Base-by-base conservation (phyloP, 2,113 vertebrate genomes). In the Mystacornis crossleyi region DNA sequence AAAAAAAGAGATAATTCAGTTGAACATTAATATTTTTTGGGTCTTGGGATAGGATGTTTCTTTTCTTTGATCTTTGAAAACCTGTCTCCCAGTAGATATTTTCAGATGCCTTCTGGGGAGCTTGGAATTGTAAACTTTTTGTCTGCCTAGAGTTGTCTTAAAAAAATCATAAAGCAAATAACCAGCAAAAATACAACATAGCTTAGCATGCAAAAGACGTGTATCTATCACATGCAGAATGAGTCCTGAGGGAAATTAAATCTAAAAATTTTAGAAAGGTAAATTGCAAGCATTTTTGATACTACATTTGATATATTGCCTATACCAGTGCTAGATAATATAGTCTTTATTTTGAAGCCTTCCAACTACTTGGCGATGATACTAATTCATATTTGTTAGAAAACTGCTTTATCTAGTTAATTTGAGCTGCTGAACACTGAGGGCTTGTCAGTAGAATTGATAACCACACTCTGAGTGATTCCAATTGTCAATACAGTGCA, bases 11-110 rank as follows among this genome's bases (percentile, higher is more conserved):
- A 43, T 1, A 51, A 79, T 89, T 69, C 51, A 42, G 24, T 50
- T 72, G 75, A 70, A n/a, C 29, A 1, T 60, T 45, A 47, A 14
- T 50, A 33, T 38, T 82, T 91, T 89, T 82, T n/a, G 6, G 4
- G 8, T 6, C 47, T 36, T 62, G 2, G 23, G 20, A 17, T 61
- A 43, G 31, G n/a, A 33, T 1, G 0, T 85, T 77, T 80, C 17
- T 73, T 84, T 57, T 36, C 38, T 85, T 90, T 72, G 29, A 50
- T 88, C 53, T 81, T 64, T 72, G 34, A 87, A 64, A 75, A 29
- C 42, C 25, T 73, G 5, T 84, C 72, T 80, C 64, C 14, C 24
- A 23, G 0, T 23, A 82, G 60, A 54, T 84, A 23, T 17, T 67
- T 38, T 88, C 3, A 18, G 48, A 28, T 95, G 64, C 55, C 50